Base-by-base conservation (phyloP, 1,140 invertebrate genomes). In the Ridgeia piscesae region DNA sequence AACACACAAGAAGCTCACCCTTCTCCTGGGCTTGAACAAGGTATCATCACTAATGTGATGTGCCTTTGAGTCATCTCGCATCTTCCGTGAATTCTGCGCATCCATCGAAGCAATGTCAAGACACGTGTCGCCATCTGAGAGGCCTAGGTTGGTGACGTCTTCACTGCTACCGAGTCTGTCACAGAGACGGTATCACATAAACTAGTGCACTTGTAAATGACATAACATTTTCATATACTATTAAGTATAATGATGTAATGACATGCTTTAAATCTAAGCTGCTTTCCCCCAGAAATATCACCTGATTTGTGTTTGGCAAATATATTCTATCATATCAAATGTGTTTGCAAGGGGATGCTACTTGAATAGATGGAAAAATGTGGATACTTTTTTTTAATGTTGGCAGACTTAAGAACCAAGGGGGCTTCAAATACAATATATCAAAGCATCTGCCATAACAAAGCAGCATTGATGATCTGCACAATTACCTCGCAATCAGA, bases 41-140 rank as follows among this genome's bases (percentile, higher is more conserved):
- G 98, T 98, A 96, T 99, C 98, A 11, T 98, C 98, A n/a, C 99
- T 96, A 58, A 99, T 96, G 96, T 99, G 98, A 96, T 99, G 98
- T 93, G 99, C 98, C 95, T 97, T 98, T 17, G 98, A 98, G 96
- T 99, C 98, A 6, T 98, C 98, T 91, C 98, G 95, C 96, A 99
- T 98, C 95, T 98, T 98, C 94, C 97, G 98, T 88, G 97, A 98
- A 92, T 98, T 98, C 97, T 98, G 98, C 95, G 99, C 99, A 95
- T 99, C 98, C 94, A 99, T 96, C 95, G 99, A 98, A 95, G 98
- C 98, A 96, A 99, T 97, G 95, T 99, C 98, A 94, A 99, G 98
- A 77, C 58, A 77, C 27, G 58, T 77, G 58, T 90, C 89, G 17
- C 89, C 33, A 90, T 90, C 89, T 90, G 89, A 90, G 31, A 34